These are phyloP conservation scores for Passer domesticus DNA, from an alignment of 2,113 vertebrate genomes.

Conservation along the genomic window DNA sequence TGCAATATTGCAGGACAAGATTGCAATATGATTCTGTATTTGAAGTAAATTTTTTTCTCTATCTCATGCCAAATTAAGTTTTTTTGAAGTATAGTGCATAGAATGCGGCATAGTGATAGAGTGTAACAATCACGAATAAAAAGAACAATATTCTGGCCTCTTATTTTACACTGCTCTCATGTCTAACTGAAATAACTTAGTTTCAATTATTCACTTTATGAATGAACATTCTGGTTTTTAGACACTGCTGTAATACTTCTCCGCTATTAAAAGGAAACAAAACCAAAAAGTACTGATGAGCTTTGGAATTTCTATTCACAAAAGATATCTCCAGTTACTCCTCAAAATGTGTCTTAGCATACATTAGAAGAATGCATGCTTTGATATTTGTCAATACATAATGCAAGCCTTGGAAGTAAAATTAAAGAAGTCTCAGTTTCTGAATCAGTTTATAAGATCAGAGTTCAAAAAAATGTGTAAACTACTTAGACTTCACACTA, in stretches of 20 bases:
- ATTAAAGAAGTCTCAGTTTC: background rate
- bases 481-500: background rate
- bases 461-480: background rate
- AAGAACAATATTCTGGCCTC: background rate
- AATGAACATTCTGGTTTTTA: background rate
- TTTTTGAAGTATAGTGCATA: background rate
- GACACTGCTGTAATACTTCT: background rate
- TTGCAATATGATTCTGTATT: background rate
- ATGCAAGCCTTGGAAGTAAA: background rate
- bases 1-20: background rate
- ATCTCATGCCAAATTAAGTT: background rate
- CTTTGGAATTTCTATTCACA: background rate
- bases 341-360: background rate
- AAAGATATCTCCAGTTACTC: background rate
- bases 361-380: background rate
- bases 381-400: background rate
- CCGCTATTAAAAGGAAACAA: background rate
- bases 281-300: rapidly evolving
- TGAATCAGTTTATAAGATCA: background rate
- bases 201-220: background rate
- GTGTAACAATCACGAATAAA: background rate
- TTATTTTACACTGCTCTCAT: background rate
- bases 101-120: background rate
- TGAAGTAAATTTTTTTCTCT: background rate
- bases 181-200: background rate